Evolutionary conservation across 2,888 invertebrate genomes (phyloP), one percentile per base, ranked within the genome.

Genomic region (Venustoraphidia nigricollis): DNA sequence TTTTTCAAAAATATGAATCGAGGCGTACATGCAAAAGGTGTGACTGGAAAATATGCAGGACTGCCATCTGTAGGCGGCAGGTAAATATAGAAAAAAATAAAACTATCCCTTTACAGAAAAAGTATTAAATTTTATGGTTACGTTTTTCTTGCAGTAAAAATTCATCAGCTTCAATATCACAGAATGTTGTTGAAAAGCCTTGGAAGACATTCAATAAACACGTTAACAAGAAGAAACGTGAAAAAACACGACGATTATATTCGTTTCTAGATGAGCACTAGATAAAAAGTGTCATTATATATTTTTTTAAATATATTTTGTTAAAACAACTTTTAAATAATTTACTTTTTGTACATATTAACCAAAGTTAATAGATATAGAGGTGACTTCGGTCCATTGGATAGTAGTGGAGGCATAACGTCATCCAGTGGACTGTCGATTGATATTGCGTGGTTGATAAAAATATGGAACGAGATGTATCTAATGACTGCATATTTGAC

Each of bases 171-270:
- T 5, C 27, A 27, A 27, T 27, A 27, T 27, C 27, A 27, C 27
- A 27, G 6, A 27, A 27, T 27, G 44, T 54, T 14, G 53, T 63
- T 6, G 71, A 69, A 27, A 81, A 87, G 60, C 83, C 82, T 2
- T 87, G 83, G 79, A 91, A 91, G 63, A 76, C 77, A 52, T 76
- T 81, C 62, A 89, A 89, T 64, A 87, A 82, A 64, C 89, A 91
- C 63, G 79, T 80, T 36, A 94, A 95, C 63, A 83, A 84, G 60
- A 89, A 90, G 56, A 94, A 92, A 63, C 82, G 83, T 51, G 93
- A 95, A 64, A 97, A 97, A 64, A 67, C 91, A n/a, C 73, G 95
- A 59, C 74, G 86, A 60, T 77, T 89, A 36, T 93, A 89, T 66
- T 73, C 79, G 39, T 81, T 93, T 69, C 73, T 92, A 47, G 94